Evolutionary conservation across 92 coral and sea anemone genomes (phyloP).

Genomic region (Heliopora coerulea): DNA sequence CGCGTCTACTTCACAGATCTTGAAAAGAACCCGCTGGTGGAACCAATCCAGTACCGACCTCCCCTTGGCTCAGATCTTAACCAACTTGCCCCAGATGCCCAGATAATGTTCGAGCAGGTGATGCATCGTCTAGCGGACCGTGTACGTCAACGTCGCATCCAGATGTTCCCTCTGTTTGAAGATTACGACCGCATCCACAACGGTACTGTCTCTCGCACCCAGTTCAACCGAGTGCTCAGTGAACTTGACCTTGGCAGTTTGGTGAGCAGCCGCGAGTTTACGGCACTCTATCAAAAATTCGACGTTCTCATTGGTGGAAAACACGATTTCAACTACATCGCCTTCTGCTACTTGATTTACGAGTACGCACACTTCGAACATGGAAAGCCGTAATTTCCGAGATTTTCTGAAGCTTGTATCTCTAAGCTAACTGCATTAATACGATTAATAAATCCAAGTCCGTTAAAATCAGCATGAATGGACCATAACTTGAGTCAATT

Average conservation of each 20-base stretch:
- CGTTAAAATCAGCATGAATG: background rate
- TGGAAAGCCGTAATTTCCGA: constrained; percentile 64
- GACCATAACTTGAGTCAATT: no score
- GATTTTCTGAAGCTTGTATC: background rate
- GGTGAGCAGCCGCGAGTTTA: constrained; percentile 86
- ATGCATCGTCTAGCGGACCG: constrained; percentile 99
- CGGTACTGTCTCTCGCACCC: constrained; percentile 94
- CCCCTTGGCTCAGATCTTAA: constrained; percentile 72
- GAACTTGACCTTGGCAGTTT: constrained; percentile 95
- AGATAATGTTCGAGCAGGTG: constrained; percentile 73
- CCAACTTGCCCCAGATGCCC: constrained; percentile 77
- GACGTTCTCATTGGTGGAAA: constrained; percentile 92
- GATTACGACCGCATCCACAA: constrained; percentile 99
- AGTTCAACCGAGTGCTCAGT: constrained; percentile 96
- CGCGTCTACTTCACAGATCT: constrained; percentile 62
- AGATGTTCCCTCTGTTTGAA: constrained; percentile 98
- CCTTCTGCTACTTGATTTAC: constrained; percentile 87
- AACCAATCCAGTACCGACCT: constrained; percentile 80
- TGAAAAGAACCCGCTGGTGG: constrained; percentile 83
- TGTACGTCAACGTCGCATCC: constrained; percentile 92
- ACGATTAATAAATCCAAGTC: background rate
- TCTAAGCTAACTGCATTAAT: background rate
- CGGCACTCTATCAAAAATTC: constrained; percentile 79
- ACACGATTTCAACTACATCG: constrained; percentile 94
- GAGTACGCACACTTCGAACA: constrained; percentile 87